phyloP scores from a whole-genome alignment of 2,888 invertebrate species.

The Drosophila emarginata region DNA sequence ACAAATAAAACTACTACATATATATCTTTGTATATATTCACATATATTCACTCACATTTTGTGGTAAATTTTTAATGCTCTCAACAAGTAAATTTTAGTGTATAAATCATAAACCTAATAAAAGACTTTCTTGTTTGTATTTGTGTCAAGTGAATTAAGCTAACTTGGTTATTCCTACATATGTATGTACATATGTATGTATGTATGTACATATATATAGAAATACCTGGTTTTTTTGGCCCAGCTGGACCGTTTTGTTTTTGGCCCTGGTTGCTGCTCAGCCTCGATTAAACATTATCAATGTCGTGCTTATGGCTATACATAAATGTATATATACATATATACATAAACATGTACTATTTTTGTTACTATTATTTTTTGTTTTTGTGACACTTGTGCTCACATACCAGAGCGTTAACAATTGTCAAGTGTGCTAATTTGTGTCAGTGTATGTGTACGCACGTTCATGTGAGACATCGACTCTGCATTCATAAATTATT shows the following conservation, averaged over 20 bases:
- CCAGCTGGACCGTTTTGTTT: conserved; percentile 50
- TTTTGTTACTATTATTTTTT: conserved; percentile 52
- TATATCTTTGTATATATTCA: too few relatives aligned
- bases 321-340: not conserved
- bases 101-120: conserved; percentile 32
- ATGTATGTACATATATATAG: not conserved
- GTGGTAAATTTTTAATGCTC: not conserved
- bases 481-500: not conserved
- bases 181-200: not conserved
- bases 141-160: conserved; percentile 70
- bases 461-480: conserved; percentile 12
- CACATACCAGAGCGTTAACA: conserved; percentile 50
- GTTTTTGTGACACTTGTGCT: conserved; percentile 63
- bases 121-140: conserved; percentile 54
- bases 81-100: conserved; percentile 1
- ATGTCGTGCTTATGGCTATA: conserved; percentile 1
- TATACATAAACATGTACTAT: not conserved
- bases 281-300: conserved; percentile 49
- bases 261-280: conserved; percentile 40
- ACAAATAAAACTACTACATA: too few relatives aligned
- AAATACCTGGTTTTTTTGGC: conserved; percentile 19
- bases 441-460: conserved; percentile 29
- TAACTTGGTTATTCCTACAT: not conserved
- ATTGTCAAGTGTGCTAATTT: conserved; percentile 64
- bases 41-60: not conserved